Conservation (phyloP, 1,140 invertebrate genomes). For the Andrena cerasifolii region DNA sequence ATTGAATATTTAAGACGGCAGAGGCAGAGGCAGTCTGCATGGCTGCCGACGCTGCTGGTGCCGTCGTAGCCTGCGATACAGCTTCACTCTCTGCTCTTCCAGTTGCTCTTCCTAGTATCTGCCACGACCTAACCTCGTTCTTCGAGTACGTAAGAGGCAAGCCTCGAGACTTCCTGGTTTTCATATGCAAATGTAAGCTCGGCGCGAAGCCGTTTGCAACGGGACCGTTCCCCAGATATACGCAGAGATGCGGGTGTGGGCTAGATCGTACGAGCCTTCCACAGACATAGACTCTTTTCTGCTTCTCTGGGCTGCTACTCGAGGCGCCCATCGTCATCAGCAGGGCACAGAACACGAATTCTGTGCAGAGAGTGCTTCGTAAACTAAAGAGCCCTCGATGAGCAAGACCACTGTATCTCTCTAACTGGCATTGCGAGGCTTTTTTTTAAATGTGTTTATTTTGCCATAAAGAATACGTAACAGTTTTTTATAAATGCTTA, state of each 20-base stretch:
- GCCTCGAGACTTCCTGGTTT: slow-evolving; percentile 78
- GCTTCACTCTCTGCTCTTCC: background rate
- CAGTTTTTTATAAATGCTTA: too few species aligned
- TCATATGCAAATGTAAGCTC: slow-evolving; percentile 79
- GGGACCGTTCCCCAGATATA: slow-evolving; percentile 10
- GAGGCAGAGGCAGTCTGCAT: slow-evolving; percentile 58
- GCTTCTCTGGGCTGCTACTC: background rate
- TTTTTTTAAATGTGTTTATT: too few species aligned
- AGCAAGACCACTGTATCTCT: slow-evolving; percentile 26
- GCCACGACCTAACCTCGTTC: slow-evolving; percentile 72
- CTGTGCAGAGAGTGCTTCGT: slow-evolving; percentile 8
- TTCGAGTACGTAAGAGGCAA: slow-evolving; percentile 77
- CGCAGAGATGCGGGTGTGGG: background rate
- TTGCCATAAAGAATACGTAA: too few species aligned
- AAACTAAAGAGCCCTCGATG: slow-evolving; percentile 41
- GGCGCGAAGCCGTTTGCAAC: slow-evolving; percentile 53
- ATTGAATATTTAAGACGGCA: slow-evolving; percentile 81
- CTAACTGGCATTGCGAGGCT: background rate
- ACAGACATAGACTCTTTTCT: background rate
- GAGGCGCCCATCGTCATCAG: slow-evolving; percentile 15
- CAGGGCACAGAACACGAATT: background rate
- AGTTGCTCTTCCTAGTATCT: slow-evolving; percentile 33
- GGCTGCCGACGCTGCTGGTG: slow-evolving; percentile 30
- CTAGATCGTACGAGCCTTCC: slow-evolving; percentile 3
- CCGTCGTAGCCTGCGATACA: slow-evolving; percentile 23